These are phyloP conservation scores for Drosophila phalerata DNA, from an alignment of 2,888 invertebrate genomes.

Conservation along the genomic window DNA sequence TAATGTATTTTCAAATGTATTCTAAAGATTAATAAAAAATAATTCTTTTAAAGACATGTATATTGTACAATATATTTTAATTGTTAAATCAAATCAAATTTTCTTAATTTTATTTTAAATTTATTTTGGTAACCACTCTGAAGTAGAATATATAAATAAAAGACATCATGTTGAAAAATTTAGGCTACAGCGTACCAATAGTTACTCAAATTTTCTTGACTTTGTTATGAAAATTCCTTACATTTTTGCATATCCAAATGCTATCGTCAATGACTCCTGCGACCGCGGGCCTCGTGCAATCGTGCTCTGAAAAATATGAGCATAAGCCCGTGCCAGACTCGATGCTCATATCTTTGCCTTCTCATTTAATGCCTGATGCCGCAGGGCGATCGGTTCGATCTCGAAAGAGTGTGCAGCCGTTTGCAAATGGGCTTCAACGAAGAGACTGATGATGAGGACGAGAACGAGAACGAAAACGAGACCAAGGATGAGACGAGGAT, in stretches of 20 bases:
- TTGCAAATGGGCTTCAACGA: slow-evolving; percentile 64
- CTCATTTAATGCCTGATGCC: slow-evolving; percentile 70
- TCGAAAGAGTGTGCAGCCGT: slow-evolving; percentile 76
- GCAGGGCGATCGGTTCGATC: slow-evolving; percentile 84
- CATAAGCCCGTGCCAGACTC: slow-evolving; percentile 78
- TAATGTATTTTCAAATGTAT: not conserved
- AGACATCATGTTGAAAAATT: not conserved
- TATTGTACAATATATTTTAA: no score
- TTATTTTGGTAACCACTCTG: no score
- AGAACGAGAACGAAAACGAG: slow-evolving; percentile 41
- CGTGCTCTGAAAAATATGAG: slow-evolving; percentile 48
- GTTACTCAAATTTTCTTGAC: not conserved
- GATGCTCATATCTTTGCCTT: slow-evolving; percentile 70
- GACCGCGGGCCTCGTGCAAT: slow-evolving; percentile 24
- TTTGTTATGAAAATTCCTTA: slow-evolving; percentile 46
- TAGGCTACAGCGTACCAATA: slow-evolving; percentile 1
- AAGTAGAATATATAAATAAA: no score
- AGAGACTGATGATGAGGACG: slow-evolving; percentile 41
- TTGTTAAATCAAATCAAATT: no score
- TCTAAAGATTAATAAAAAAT: not conserved
- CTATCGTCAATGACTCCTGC: slow-evolving; percentile 45
- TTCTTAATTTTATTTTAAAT: no score
- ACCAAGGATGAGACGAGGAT: slow-evolving; percentile 38
- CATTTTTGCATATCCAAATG: slow-evolving; percentile 60
- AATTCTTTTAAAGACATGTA: no score